Base-by-base conservation (phyloP, 2,113 vertebrate species). In the Suncus etruscus region DNA sequence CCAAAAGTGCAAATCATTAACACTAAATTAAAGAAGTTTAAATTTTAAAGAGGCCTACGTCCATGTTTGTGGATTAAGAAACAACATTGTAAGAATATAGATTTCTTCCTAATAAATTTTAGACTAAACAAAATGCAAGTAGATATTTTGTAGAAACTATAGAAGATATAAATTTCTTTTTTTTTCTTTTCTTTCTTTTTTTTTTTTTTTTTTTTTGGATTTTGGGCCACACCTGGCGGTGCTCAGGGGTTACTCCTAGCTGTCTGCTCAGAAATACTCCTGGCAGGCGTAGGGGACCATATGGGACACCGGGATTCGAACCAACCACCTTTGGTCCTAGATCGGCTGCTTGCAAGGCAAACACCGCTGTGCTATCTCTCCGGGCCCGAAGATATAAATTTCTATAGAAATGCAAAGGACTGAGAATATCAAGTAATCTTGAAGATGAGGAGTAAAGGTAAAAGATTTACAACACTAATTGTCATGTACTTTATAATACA, bases 301-400 rank as follows among this genome's bases (percentile, higher is more conserved):
- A n/a, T n/a, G n/a, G n/a, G n/a, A n/a, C n/a, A n/a, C n/a, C n/a
- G n/a, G n/a, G n/a, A n/a, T n/a, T n/a, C n/a, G n/a, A n/a, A n/a
- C n/a, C n/a, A n/a, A n/a, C n/a, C n/a, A n/a, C n/a, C n/a, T n/a
- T n/a, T n/a, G n/a, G n/a, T n/a, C n/a, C n/a, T n/a, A n/a, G n/a
- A n/a, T n/a, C n/a, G n/a, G n/a, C n/a, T n/a, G n/a, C n/a, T n/a
- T n/a, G n/a, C n/a, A n/a, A n/a, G n/a, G n/a, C n/a, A n/a, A n/a
- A n/a, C n/a, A n/a, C n/a, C n/a, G n/a, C n/a, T n/a, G n/a, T n/a
- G n/a, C n/a, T n/a, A n/a, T n/a, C n/a, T n/a, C n/a, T n/a, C n/a
- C n/a, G n/a, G n/a, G n/a, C n/a, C n/a, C n/a, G 58, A 16, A 61
- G 82, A 66, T 94, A 31, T 90, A 78, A 92, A 89, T 70, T 22